These are phyloP conservation scores for Spheniscus mendiculus DNA, from an alignment of 2,113 vertebrate species.

Conservation along the genomic window DNA sequence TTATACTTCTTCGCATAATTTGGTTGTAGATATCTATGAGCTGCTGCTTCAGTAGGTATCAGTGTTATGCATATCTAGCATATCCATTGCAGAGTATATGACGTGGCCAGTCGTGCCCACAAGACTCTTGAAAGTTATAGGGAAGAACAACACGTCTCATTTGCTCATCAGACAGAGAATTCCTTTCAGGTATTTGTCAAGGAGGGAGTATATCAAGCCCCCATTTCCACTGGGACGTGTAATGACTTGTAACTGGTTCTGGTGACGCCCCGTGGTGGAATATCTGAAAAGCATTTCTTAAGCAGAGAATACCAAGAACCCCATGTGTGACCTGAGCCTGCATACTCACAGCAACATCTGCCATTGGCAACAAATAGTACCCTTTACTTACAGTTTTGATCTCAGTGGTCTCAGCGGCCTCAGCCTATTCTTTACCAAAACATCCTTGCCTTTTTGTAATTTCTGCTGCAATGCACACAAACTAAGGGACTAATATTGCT, in stretches of 20 bases:
- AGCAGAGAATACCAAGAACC: not conserved
- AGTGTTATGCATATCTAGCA: not conserved
- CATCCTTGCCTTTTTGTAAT: not conserved
- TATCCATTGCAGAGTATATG: not conserved
- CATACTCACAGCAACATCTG: not conserved
- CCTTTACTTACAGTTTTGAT: not conserved
- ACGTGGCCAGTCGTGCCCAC: not conserved
- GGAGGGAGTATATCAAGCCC: not conserved
- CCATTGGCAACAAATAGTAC: not conserved
- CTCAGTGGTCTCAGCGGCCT: not conserved
- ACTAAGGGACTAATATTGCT: not conserved
- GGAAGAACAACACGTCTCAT: not conserved
- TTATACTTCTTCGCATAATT: not conserved
- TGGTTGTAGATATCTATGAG: not conserved
- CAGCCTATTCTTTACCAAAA: not conserved
- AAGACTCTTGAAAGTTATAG: not conserved
- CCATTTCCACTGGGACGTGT: not conserved
- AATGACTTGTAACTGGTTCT: not conserved
- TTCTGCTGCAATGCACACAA: not conserved
- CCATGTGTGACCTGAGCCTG: not conserved
- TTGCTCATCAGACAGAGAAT: not conserved
- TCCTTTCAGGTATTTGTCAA: not conserved
- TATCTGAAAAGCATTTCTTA: not conserved
- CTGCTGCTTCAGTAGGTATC: not conserved
- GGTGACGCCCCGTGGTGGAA: not conserved